Base-by-base conservation (phyloP, 2,113 vertebrate genomes). In the Ptychochromis oligacanthus region DNA sequence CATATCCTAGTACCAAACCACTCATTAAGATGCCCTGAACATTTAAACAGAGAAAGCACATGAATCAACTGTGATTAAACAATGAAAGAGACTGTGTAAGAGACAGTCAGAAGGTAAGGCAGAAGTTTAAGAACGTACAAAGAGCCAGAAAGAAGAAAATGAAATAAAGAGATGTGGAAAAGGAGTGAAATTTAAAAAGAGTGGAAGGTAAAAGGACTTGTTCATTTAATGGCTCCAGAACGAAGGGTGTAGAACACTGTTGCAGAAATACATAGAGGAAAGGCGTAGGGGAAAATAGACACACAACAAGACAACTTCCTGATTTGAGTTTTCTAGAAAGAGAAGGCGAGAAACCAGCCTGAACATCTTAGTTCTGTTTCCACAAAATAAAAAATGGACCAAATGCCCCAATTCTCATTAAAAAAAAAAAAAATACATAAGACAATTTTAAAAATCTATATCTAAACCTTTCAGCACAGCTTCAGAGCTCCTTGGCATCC, bases 241-340 rank as follows among this genome's bases (percentile, higher is more conserved):
- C 38, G 61, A 80, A 81, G 43, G 36, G 38, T 22, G 80, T 34
- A 80, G 61, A 26, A 55, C 20, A 46, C 64, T 78, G 67, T 88
- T 82, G 70, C 49, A 49, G 26, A 31, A 40, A 58, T 22, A 80
- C 80, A 90, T 85, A 85, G 55, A 74, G 83, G 36, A 65, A 17
- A 52, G 20, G 2, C 12, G 4, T 18, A 40, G 38, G 12, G 15
- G 15, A 88, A 83, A 81, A 77, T 64, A 58, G 52, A 64, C 26
- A 46, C 60, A 80, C 77, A 67, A 86, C n/a, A 46, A 28, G 4
- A 79, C 58, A 79, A 87, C 79, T 84, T 92, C 82, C 88, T 86
- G 57, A 77, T 60, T 24, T 64, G 55, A 54, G 52, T 49, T 82
- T 67, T 61, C 46, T 79, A 34, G 58, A 91, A 81, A 82, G 43